Base-by-base conservation (phyloP, 2,888 invertebrate genomes). In the Xanthorhoe designata region DNA sequence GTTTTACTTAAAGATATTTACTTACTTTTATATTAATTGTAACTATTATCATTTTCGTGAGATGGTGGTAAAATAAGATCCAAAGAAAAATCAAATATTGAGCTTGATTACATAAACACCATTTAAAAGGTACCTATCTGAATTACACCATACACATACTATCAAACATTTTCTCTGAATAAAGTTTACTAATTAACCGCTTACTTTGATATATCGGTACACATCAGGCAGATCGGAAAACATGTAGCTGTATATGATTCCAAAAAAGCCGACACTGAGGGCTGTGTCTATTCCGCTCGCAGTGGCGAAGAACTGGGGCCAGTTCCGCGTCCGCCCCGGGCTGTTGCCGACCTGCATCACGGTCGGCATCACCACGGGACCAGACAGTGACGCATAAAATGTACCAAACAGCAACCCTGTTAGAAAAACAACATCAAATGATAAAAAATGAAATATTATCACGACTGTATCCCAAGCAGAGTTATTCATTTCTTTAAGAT, bases 241-340 rank as follows among this genome's bases (percentile, higher is more conserved):
- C 67, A 90, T 84, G 56, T 82, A 89, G 72, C 84, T 88, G 71
- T 79, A 83, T 17, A 91, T 77, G 35, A 90, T 76, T 6, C 92
- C 92, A 66, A 84, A 92, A n/a, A 89, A 81, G 15, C 90, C 92
- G 15, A 92, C 92, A 70, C 92, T 92, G 47, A 92, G 86, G 0
- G 89, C 86, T 0, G 91, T 91, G 73, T 92, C 93, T 1, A 82
- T 76, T 8, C 92, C 92, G 0, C 91, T 89, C 0, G 92, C 85
- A 0, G 90, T 91, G 71, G 87, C 86, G 5, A 92, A 81, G 24
- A 92, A 76, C 70, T 91, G 91, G 1, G 87, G 80, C 92, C 91
- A 91, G 75, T 89, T 87, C 42, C 84, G 81, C 1, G 72, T 73
- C 51, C 84, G 75, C 45, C 73, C 74, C 13, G 80, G 80, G 45